Evolutionary conservation across 2,797 vertebrate species (phyloP).

Genomic region (Bufotes viridis): DNA sequence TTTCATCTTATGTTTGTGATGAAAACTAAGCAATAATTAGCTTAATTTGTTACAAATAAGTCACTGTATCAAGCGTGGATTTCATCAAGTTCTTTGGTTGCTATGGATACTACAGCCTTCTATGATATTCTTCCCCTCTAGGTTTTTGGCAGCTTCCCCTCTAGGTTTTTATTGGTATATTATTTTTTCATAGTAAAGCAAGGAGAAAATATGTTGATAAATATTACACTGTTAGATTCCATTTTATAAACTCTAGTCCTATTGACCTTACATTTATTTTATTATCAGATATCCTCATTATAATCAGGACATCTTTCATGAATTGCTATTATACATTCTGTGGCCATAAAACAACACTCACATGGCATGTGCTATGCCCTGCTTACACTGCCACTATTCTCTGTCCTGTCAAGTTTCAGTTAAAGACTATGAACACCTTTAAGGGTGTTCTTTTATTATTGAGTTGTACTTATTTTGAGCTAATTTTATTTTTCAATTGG

Average conservation of each 20-base stretch:
- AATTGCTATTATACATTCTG: no score
- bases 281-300: not conserved
- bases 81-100: conserved; percentile 1
- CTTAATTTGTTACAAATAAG: conserved; percentile 23
- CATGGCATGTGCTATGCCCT: no score
- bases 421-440: no score
- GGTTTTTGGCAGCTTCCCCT: conserved; percentile 27
- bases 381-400: no score
- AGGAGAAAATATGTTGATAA: no score
- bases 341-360: no score
- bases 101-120: conserved; percentile 24
- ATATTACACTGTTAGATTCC: not conserved
- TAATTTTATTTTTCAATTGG: no score
- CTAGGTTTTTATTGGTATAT: not conserved
- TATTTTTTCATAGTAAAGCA: not conserved
- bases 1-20: conserved; percentile 10
- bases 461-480: no score
- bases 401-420: no score
- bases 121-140: conserved; percentile 1
- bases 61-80: not conserved
- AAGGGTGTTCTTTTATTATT: no score
- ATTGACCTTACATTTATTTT: not conserved
- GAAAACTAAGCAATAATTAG: conserved; percentile 12
- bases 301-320: no score
- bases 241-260: not conserved